Conservation (phyloP, 2,888 invertebrate genomes). For the Mesopsocus fuscifrons region DNA sequence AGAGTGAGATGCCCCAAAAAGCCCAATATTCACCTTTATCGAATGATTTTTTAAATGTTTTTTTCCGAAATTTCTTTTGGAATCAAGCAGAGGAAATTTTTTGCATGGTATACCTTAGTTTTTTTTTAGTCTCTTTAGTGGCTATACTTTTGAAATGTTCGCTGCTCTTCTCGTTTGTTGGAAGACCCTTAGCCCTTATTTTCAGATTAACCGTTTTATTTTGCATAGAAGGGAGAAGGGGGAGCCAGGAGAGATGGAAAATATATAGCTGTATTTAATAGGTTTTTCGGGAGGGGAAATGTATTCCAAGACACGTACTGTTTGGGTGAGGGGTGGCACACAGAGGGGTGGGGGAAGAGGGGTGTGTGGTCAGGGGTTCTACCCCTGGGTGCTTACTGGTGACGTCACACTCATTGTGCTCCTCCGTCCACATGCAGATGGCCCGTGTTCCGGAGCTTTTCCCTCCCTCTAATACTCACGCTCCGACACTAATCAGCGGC, state of each 20-base stretch:
- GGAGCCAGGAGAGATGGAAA: neutral
- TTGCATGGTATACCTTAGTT: too few relatives aligned
- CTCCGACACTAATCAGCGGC: neutral
- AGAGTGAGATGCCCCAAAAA: too few relatives aligned
- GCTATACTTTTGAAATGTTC: too few relatives aligned
- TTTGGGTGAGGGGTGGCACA: neutral
- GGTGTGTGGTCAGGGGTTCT: neutral
- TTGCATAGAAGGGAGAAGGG: neutral
- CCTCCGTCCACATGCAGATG: neutral
- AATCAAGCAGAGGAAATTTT: too few relatives aligned
- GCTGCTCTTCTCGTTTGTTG: neutral
- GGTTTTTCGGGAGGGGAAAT: neutral
- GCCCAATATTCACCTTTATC: too few relatives aligned
- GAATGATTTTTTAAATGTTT: too few relatives aligned
- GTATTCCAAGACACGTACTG: neutral
- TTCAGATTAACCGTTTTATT: neutral
- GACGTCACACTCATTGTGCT: slow-evolving; percentile 8
- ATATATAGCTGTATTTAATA: neutral
- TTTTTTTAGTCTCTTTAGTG: too few relatives aligned
- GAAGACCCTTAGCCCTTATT: neutral
- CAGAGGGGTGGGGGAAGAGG: too few relatives aligned
- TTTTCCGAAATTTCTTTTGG: too few relatives aligned
- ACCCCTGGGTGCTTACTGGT: slow-evolving; percentile 5
- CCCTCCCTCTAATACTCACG: neutral
- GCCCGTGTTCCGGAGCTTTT: neutral